phyloP scores from a whole-genome alignment of 2,797 vertebrate genomes.

The Cyprinella venusta region DNA sequence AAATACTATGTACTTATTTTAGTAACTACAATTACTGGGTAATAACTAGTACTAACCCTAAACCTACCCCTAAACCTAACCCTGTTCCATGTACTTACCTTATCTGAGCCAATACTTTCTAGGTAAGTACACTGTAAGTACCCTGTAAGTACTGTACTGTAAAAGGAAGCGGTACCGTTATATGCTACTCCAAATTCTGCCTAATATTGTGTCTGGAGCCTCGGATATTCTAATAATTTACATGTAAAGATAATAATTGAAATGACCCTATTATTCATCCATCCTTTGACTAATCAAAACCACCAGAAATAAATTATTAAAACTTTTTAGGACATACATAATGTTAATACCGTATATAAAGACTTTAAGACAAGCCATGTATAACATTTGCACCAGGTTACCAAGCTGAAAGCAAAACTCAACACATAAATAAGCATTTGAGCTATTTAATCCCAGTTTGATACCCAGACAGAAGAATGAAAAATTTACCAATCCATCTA shows the following conservation, averaged over 20 bases:
- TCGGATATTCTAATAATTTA: neutral
- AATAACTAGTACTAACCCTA: too few species aligned
- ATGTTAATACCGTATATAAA: neutral
- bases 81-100: too few species aligned
- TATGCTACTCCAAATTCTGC: neutral
- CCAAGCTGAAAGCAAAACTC: conserved; percentile 10
- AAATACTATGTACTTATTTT: too few species aligned
- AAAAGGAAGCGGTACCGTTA: too few species aligned
- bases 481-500: neutral
- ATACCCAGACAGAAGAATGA: neutral
- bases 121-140: too few species aligned
- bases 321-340: neutral
- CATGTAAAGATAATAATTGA: neutral
- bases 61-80: too few species aligned
- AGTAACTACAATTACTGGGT: too few species aligned
- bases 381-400: neutral
- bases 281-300: neutral
- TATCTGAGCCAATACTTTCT: too few species aligned
- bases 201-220: neutral
- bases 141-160: too few species aligned
- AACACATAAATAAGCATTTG: neutral
- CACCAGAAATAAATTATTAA: neutral
- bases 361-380: neutral
- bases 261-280: neutral
- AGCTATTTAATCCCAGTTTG: neutral